Evolutionary conservation across 2,888 invertebrate species (phyloP).

Genomic region (Temnothorax unifasciatus): DNA sequence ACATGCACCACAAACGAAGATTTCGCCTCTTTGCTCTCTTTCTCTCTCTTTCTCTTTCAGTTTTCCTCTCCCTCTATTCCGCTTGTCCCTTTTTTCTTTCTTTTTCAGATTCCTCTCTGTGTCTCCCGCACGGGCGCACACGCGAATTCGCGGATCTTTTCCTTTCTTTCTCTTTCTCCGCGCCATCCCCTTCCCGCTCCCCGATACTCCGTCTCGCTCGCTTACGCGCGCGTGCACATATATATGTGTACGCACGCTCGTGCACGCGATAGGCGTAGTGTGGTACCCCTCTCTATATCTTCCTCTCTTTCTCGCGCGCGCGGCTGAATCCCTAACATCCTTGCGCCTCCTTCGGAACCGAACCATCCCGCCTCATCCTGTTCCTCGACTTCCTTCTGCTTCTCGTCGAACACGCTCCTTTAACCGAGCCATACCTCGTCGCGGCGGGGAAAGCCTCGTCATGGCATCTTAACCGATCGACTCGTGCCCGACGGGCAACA

Average conservation of each 20-base stretch:
- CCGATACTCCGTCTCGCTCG: conserved; percentile 50
- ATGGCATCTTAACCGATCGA: conserved; percentile 63
- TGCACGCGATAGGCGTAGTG: conserved; percentile 35
- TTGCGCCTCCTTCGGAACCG: conserved; percentile 63
- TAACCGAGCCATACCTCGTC: conserved; percentile 50
- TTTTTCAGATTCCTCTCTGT: conserved; percentile 53
- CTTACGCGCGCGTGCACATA: conserved; percentile 11
- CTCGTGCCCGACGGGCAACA: conserved; percentile 52
- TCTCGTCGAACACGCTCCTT: conserved; percentile 48
- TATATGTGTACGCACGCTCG: conserved; percentile 12
- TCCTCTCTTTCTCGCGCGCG: conserved; percentile 38
- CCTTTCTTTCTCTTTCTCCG: conserved; percentile 41
- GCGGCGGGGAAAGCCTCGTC: conserved; percentile 63
- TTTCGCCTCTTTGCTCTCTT: conserved; percentile 47
- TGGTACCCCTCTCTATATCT: conserved; percentile 45
- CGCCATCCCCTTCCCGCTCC: conserved; percentile 10
- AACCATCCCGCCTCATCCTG: conserved; percentile 56
- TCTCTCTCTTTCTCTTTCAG: neutral
- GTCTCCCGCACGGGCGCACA: conserved; percentile 48
- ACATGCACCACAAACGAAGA: conserved; percentile 48
- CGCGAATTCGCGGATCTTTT: conserved; percentile 57
- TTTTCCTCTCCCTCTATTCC: neutral
- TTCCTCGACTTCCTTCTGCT: conserved; percentile 54
- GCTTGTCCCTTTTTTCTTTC: conserved; percentile 43
- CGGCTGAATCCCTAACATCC: conserved; percentile 57